These are phyloP conservation scores for Atrichornis clamosus DNA, from an alignment of 2,113 vertebrate species.

Conservation along the genomic window DNA sequence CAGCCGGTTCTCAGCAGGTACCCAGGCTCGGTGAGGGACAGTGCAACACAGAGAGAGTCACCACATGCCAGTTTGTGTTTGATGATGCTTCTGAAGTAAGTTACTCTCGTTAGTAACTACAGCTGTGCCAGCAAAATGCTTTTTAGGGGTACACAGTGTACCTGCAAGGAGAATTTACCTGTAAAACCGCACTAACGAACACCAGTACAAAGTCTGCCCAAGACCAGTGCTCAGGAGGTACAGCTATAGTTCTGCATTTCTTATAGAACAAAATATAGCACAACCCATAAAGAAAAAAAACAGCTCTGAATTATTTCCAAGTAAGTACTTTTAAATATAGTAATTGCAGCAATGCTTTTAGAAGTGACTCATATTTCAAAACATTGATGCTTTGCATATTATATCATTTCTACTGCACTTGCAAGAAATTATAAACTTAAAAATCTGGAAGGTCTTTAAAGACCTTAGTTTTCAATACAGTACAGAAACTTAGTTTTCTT, in stretches of 20 bases:
- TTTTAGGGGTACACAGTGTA: not conserved
- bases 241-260: not conserved
- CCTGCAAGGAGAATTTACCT: not conserved
- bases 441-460: not conserved
- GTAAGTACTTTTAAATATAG: not conserved
- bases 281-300: not conserved
- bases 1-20: not conserved
- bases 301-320: not conserved
- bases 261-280: not conserved
- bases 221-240: not conserved
- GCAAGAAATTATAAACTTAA: not conserved
- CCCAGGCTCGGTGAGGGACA: not conserved
- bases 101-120: not conserved
- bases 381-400: not conserved
- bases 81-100: not conserved
- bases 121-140: not conserved
- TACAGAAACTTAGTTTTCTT: not conserved
- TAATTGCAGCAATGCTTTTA: not conserved
- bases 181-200: not conserved
- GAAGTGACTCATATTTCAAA: not conserved
- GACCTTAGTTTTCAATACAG: not conserved
- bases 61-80: rapidly evolving
- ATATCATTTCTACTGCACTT: not conserved
- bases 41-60: not conserved
- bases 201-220: not conserved